Percentiles rank a stretch among this genome's conserved stretches.
phyloP scores from a whole-genome alignment of 2,888 invertebrate species.

The Calliopum simillimum region DNA sequence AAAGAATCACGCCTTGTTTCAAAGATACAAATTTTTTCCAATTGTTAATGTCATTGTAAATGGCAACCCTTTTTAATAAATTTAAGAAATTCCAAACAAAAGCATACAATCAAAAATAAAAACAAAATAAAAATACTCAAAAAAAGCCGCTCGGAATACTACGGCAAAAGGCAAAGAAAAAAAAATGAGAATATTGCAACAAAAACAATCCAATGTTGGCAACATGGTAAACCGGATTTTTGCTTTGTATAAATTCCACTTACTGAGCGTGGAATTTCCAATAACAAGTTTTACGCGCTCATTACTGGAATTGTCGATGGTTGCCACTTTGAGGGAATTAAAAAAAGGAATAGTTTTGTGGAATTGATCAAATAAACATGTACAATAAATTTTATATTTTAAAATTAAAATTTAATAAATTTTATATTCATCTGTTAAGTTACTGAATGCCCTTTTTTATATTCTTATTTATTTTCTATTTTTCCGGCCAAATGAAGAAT shows the following conservation, averaged over 20 bases:
- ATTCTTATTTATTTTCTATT: too few species aligned
- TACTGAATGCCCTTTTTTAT: too few species aligned
- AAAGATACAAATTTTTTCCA: slow-evolving; percentile 21
- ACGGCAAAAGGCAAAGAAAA: neutral
- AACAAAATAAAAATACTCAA: neutral
- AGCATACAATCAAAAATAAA: neutral
- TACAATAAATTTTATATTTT: too few species aligned
- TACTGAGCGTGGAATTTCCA: neutral
- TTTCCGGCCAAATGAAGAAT: too few species aligned
- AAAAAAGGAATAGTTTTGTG: too few species aligned
- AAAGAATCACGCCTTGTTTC: too few species aligned
- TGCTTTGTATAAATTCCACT: slow-evolving; percentile 11
- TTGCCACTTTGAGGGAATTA: too few species aligned
- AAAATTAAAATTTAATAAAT: too few species aligned
- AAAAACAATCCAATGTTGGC: neutral
- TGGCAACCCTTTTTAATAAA: neutral
- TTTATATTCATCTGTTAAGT: too few species aligned
- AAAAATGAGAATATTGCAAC: neutral
- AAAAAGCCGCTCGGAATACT: neutral
- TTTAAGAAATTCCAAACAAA: neutral
- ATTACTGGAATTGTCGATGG: too few species aligned
- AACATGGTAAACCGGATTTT: slow-evolving; percentile 20
- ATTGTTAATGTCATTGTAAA: neutral
- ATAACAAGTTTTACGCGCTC: neutral
- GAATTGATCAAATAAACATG: too few species aligned